phyloP scores from a whole-genome alignment of 2,888 invertebrate genomes.

The Drosophila mettleri region DNA sequence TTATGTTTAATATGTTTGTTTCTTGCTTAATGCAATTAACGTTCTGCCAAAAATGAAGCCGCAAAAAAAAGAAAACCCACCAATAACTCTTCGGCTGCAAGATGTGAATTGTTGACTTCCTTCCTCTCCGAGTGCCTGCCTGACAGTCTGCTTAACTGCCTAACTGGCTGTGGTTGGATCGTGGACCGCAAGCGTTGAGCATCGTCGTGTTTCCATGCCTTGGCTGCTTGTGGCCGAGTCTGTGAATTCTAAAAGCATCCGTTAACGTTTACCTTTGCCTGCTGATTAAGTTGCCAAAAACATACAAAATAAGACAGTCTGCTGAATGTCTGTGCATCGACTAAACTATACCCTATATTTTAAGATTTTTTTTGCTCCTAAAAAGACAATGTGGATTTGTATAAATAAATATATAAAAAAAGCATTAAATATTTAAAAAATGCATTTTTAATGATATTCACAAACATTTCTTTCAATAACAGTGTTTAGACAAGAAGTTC shows the following conservation, averaged over 20 bases:
- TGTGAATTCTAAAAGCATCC: slow-evolving; percentile 78
- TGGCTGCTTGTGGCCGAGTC: slow-evolving; percentile 24
- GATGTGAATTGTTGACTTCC: slow-evolving; percentile 51
- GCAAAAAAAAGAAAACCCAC: slow-evolving; percentile 28
- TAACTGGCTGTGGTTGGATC: slow-evolving; percentile 37
- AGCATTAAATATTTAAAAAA: background rate
- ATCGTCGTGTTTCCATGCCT: slow-evolving; percentile 41
- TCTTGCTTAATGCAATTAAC: slow-evolving; percentile 31
- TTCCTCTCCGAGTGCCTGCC: slow-evolving; percentile 4
- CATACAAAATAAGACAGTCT: slow-evolving; percentile 45
- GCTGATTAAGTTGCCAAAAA: slow-evolving; percentile 77
- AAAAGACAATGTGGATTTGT: too few relatives aligned
- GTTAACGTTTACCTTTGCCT: slow-evolving; percentile 60
- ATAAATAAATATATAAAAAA: too few relatives aligned
- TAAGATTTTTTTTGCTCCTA: too few relatives aligned
- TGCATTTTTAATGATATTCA: too few relatives aligned
- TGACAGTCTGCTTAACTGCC: slow-evolving; percentile 14
- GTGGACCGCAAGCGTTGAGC: slow-evolving; percentile 44
- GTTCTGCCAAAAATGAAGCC: slow-evolving; percentile 19
- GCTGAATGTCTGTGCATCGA: background rate
- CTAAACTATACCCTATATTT: slow-evolving; percentile 17
- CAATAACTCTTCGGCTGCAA: slow-evolving; percentile 50
- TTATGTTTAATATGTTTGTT: slow-evolving; percentile 37
- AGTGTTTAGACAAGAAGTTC: too few relatives aligned
- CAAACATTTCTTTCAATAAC: too few relatives aligned